phyloP scores from a whole-genome alignment of 2,113 vertebrate genomes.

The Sorex fumeus region DNA sequence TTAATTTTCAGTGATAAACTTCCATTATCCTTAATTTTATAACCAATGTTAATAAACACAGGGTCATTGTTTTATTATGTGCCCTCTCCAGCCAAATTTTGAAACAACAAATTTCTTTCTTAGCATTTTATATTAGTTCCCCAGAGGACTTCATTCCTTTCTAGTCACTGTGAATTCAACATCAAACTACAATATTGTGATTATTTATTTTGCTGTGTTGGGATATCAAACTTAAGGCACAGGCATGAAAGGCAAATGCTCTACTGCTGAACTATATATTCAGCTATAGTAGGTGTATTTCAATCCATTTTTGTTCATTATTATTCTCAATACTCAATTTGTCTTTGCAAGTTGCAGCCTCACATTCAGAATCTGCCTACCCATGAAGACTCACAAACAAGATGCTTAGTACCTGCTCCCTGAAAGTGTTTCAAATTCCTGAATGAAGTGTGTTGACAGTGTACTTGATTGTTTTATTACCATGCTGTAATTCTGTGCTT shows the following conservation, averaged over 20 bases:
- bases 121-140: not conserved
- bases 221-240: too few relatives aligned
- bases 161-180: not conserved
- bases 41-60: not conserved
- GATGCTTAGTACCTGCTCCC: not conserved
- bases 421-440: not conserved
- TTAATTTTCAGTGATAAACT: not conserved
- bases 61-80: not conserved
- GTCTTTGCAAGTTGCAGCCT: not conserved
- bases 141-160: not conserved
- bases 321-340: slow-evolving; percentile 3
- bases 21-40: not conserved
- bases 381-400: not conserved
- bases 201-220: too few relatives aligned
- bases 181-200: too few relatives aligned
- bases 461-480: not conserved
- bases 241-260: too few relatives aligned
- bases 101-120: not conserved
- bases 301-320: slow-evolving; percentile 1
- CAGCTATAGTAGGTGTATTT: not conserved
- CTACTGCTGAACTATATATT: too few relatives aligned
- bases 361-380: not conserved
- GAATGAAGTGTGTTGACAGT: not conserved
- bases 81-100: slow-evolving; percentile 9
- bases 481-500: not conserved